phyloP scores from a whole-genome alignment of 2,888 invertebrate genomes.

The Abscondita cerata region DNA sequence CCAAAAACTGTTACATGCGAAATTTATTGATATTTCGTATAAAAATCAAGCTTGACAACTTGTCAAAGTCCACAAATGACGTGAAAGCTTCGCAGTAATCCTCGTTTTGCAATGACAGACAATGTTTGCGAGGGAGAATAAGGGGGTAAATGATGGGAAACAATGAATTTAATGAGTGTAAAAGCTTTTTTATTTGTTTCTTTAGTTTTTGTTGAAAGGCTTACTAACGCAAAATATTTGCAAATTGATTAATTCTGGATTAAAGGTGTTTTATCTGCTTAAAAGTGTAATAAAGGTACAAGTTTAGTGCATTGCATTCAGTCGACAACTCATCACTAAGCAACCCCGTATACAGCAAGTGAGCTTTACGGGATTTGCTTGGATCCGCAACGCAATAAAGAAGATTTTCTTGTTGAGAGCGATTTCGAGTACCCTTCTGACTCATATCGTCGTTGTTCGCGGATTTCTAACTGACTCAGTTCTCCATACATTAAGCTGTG shows the following conservation, averaged over 20 bases:
- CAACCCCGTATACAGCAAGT: conserved; percentile 40
- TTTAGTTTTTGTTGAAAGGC: conserved; percentile 10
- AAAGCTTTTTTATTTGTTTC: conserved; percentile 37
- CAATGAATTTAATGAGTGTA: conserved; percentile 43
- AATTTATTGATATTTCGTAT: neutral
- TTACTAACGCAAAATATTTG: conserved; percentile 23
- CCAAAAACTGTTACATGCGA: conserved; percentile 8
- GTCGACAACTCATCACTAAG: conserved; percentile 40
- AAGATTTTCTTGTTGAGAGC: conserved; percentile 62
- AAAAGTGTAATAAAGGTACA: conserved; percentile 36
- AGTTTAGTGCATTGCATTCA: conserved; percentile 34
- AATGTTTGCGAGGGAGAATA: conserved; percentile 26
- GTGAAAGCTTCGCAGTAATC: conserved; percentile 27
- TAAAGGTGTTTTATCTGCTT: conserved; percentile 41
- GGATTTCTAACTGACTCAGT: conserved; percentile 53
- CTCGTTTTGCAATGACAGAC: conserved; percentile 27
- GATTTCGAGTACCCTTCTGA: conserved; percentile 54
- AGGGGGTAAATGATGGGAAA: conserved; percentile 41
- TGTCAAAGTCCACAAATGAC: conserved; percentile 28
- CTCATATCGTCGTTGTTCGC: conserved; percentile 55
- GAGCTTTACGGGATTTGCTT: conserved; percentile 39
- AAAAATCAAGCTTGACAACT: conserved; percentile 18
- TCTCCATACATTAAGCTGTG: conserved; percentile 27
- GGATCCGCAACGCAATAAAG: conserved; percentile 52
- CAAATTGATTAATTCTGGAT: conserved; percentile 38